Percentiles rank a stretch among this genome's conserved stretches.
Evolutionary conservation across 1,140 invertebrate genomes (phyloP).

Genomic region (Megalopta genalis): DNA sequence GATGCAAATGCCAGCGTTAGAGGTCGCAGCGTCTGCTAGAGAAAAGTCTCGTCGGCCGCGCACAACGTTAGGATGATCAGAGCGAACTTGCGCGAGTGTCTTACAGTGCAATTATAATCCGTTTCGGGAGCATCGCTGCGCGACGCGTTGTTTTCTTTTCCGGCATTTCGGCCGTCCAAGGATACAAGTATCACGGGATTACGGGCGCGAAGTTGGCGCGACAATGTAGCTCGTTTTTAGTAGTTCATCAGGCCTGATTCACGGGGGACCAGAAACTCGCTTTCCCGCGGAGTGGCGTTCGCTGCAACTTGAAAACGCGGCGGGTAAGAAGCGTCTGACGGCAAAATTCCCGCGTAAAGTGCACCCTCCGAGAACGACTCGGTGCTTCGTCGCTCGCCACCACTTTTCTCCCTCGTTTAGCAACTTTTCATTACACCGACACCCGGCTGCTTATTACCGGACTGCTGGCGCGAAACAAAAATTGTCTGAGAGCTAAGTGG

Average conservation of each 20-base stretch:
- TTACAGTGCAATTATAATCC: not conserved
- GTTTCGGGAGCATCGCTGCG: not conserved
- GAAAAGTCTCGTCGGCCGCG: no score
- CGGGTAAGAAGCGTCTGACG: slow-evolving; percentile 24
- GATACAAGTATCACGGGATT: slow-evolving; percentile 19
- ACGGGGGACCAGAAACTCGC: slow-evolving; percentile 32
- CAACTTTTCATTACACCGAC: not conserved
- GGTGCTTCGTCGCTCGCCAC: not conserved
- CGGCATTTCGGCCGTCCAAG: not conserved
- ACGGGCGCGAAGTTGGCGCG: slow-evolving; percentile 10
- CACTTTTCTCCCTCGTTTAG: not conserved
- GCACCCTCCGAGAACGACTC: not conserved
- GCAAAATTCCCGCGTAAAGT: slow-evolving; percentile 9
- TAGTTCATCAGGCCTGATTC: slow-evolving; percentile 46
- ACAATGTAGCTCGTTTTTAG: slow-evolving; percentile 47
- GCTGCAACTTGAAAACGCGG: slow-evolving; percentile 10
- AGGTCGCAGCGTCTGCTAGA: no score
- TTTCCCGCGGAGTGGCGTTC: slow-evolving; percentile 12
- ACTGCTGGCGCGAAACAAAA: no score
- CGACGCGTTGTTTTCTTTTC: slow-evolving; percentile 2
- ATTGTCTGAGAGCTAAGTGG: no score
- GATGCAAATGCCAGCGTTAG: no score
- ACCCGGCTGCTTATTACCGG: not conserved
- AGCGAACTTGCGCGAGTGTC: not conserved
- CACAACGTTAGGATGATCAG: no score